Percentiles rank a stretch among this genome's conserved stretches.
Evolutionary conservation across 1,140 invertebrate genomes (phyloP).

Genomic region (Leptopilina boulardi): DNA sequence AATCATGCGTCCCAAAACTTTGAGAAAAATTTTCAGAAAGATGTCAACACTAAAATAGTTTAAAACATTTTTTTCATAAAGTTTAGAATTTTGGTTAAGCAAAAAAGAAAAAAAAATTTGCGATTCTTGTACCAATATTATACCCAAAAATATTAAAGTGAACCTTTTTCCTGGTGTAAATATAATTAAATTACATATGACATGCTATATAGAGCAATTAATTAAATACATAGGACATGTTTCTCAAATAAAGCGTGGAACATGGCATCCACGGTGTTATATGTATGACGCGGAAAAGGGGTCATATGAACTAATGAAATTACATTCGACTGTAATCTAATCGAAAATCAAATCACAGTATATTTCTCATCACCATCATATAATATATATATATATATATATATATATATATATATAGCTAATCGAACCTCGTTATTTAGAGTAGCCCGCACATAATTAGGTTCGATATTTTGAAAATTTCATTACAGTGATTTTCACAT

Average conservation of each 20-base stretch:
- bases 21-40: too few species aligned
- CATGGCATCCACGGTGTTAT: not conserved
- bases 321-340: slow-evolving; percentile 13
- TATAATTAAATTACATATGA: not conserved
- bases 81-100: too few species aligned
- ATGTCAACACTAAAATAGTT: too few species aligned
- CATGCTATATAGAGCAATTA: not conserved
- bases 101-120: too few species aligned
- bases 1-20: too few species aligned
- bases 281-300: slow-evolving; percentile 11
- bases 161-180: not conserved
- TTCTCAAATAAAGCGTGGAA: not conserved
- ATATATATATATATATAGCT: too few species aligned
- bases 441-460: not conserved
- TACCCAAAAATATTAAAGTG: too few species aligned
- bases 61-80: too few species aligned
- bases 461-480: not conserved
- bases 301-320: slow-evolving; percentile 12
- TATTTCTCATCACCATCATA: not conserved
- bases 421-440: slow-evolving; percentile 1
- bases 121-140: too few species aligned
- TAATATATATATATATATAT: too few species aligned
- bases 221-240: not conserved
- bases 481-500: not conserved
- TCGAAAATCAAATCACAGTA: slow-evolving; percentile 27